Conservation (phyloP, 92 coral and sea anemone species). For the Virgularia gustaviana region DNA sequence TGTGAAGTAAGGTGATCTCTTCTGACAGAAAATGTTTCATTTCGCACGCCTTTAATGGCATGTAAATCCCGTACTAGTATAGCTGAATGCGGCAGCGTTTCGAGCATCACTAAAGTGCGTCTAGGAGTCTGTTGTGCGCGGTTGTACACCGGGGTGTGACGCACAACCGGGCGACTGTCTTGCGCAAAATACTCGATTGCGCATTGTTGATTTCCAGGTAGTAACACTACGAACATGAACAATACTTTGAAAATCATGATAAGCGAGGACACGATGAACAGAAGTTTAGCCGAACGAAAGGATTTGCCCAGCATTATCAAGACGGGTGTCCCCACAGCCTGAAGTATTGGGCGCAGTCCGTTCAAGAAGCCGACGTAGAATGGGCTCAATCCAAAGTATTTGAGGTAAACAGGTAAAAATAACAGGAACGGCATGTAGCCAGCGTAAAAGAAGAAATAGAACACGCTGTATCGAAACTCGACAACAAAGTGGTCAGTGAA, state of each 20-base stretch:
- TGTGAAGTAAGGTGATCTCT: too few species aligned
- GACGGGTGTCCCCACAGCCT: slow-evolving; percentile 8
- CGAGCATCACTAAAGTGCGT: not conserved
- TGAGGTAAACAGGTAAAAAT: slow-evolving; percentile 10
- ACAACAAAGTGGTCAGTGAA: too few species aligned
- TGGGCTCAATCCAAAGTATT: not conserved
- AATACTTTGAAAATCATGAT: not conserved
- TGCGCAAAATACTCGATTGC: not conserved
- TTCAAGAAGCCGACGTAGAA: slow-evolving; percentile 2
- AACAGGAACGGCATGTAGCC: slow-evolving; percentile 23
- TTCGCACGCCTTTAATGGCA: too few species aligned
- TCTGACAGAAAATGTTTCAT: too few species aligned
- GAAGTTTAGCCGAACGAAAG: slow-evolving; percentile 16
- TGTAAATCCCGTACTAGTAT: too few species aligned
- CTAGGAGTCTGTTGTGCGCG: not conserved
- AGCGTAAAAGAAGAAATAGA: slow-evolving; percentile 18
- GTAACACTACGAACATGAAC: slow-evolving; percentile 13
- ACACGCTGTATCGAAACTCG: slow-evolving; percentile 3
- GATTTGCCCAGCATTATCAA: not conserved
- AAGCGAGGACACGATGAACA: slow-evolving; percentile 1
- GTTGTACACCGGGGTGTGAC: not conserved
- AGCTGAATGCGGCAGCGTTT: too few species aligned
- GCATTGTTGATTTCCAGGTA: slow-evolving; percentile 11
- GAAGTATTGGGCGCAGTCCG: slow-evolving; percentile 14
- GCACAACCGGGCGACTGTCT: not conserved